Evolutionary conservation across 2,113 vertebrate genomes (phyloP).

Genomic region (Dicentrarchus labrax): DNA sequence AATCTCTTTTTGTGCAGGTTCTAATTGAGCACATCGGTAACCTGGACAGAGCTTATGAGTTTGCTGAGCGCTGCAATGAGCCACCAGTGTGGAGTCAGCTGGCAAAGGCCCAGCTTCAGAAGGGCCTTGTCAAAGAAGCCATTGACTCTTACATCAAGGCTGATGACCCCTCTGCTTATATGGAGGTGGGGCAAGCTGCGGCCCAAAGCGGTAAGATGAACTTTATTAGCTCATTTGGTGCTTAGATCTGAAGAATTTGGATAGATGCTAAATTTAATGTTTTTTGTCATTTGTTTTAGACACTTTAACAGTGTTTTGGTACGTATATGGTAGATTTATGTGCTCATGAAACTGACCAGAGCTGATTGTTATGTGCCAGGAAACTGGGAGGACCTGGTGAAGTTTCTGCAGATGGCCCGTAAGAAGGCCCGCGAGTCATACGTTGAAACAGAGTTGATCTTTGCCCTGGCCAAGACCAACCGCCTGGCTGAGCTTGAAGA

Average conservation of each 20-base stretch:
- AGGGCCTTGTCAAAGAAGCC: conserved; percentile 98
- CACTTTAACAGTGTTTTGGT: background rate
- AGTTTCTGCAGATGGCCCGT: conserved; percentile 98
- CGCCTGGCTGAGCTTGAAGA: conserved; percentile 97
- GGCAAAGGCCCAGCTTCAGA: conserved; percentile 98
- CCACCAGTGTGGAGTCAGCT: conserved; percentile 99
- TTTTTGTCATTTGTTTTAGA: background rate
- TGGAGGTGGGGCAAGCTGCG: conserved; percentile 99
- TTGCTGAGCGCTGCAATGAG: conserved; percentile 99
- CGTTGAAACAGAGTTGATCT: conserved; percentile 97
- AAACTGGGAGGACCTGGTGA: conserved; percentile 99
- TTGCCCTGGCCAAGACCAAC: conserved; percentile 98
- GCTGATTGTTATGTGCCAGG: conserved; percentile 80
- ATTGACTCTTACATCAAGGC: conserved; percentile 99
- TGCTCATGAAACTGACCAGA: conserved; percentile 9
- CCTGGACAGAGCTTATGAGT: conserved; percentile 97
- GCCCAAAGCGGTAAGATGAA: conserved; percentile 91
- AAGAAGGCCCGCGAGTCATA: conserved; percentile 98
- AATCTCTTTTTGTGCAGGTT: conserved; percentile 83
- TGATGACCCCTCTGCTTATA: conserved; percentile 98
- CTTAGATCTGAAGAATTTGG: background rate
- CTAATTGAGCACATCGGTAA: conserved; percentile 99
- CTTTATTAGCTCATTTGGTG: background rate
- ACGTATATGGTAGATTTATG: background rate
- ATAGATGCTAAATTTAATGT: background rate